Conservation (phyloP, 2,888 invertebrate genomes). For the Lumbricus terrestris region DNA sequence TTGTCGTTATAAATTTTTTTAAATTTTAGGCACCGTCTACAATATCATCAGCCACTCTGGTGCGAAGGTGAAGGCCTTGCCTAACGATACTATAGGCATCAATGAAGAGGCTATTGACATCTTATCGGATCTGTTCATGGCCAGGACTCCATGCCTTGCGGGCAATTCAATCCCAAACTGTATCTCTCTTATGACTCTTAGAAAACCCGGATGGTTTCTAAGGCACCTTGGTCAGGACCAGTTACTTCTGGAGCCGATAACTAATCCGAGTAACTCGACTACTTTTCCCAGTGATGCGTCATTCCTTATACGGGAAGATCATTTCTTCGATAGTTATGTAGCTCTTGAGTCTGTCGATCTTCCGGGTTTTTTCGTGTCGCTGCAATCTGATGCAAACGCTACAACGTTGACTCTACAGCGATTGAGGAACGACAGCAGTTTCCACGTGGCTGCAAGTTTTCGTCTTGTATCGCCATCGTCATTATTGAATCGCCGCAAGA, state of each 20-base stretch:
- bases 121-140: neutral
- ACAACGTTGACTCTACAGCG: neutral
- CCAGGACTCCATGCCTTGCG: neutral
- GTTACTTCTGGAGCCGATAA: neutral
- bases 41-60: neutral
- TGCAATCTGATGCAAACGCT: neutral
- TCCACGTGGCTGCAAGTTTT: neutral
- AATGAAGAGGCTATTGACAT: neutral
- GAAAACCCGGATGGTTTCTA: constrained; percentile 21
- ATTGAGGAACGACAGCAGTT: neutral
- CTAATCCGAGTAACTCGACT: neutral
- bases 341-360: neutral
- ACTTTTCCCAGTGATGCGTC: neutral
- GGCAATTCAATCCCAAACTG: neutral
- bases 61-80: neutral
- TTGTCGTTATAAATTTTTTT: neutral
- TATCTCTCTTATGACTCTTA: constrained; percentile 16
- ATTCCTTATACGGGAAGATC: neutral
- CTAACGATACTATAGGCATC: neutral
- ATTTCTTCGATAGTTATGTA: neutral
- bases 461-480: neutral
- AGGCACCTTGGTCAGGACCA: neutral
- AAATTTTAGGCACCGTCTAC: neutral
- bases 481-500: neutral
- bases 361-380: neutral